Evolutionary conservation across 2,113 vertebrate genomes (phyloP).

Genomic region (Numenius arquata): DNA sequence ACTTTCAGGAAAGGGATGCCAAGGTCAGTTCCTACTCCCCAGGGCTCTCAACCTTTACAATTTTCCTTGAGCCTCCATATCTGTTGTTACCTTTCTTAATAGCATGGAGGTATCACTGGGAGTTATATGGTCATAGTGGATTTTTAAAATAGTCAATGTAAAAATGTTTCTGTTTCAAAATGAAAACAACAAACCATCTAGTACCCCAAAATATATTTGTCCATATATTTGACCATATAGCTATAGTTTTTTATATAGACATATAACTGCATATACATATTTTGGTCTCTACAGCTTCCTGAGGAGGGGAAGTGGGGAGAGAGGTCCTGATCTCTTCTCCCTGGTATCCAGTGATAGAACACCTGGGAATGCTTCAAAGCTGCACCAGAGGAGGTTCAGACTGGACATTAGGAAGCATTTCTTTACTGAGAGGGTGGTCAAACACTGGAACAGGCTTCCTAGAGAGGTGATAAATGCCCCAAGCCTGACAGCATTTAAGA

Average conservation of each 20-base stretch:
- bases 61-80: background rate
- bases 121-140: fast-evolving
- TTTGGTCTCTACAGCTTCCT: background rate
- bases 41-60: background rate
- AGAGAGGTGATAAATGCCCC: background rate
- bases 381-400: background rate
- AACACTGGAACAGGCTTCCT: background rate
- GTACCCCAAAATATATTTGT: background rate
- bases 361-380: background rate
- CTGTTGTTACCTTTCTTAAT: background rate
- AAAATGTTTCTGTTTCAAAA: background rate
- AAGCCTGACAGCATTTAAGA: background rate
- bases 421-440: background rate
- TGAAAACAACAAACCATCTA: too few relatives aligned
- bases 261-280: background rate
- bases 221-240: fast-evolving
- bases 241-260: background rate
- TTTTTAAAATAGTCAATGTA: background rate
- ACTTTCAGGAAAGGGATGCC: background rate
- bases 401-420: background rate
- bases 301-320: background rate
- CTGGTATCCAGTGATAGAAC: background rate
- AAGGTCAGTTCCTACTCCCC: background rate
- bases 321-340: background rate
- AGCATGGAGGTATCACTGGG: background rate